These are phyloP conservation scores for Sialia sialis DNA, from an alignment of 2,113 vertebrate genomes.

Conservation along the genomic window DNA sequence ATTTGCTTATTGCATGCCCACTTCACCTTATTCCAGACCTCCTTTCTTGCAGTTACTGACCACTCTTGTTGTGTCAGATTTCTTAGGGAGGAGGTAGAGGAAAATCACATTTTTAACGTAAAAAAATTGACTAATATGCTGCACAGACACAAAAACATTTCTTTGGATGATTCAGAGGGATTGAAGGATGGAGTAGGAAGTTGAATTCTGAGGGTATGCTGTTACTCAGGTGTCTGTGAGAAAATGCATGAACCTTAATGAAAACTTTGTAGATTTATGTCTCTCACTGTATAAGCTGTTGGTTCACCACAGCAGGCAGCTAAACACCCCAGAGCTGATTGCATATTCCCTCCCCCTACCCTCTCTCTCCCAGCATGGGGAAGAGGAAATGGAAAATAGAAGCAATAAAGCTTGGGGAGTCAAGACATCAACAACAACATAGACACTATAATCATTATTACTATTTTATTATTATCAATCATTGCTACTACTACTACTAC, in stretches of 20 bases:
- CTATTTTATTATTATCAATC: not conserved
- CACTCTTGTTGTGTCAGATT: not conserved
- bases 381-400: not conserved
- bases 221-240: not conserved
- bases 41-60: not conserved
- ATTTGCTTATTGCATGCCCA: not conserved
- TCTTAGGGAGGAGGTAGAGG: fast-evolving
- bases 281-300: not conserved
- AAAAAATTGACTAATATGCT: not conserved
- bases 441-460: not conserved
- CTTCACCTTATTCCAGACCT: not conserved
- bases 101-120: not conserved
- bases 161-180: not conserved
- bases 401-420: not conserved
- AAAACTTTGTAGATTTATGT: not conserved
- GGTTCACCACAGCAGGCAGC: not conserved
- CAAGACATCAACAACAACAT: not conserved
- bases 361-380: not conserved
- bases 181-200: not conserved
- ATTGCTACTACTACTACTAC: not conserved
- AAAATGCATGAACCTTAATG: not conserved
- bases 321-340: not conserved
- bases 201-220: not conserved
- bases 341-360: fast-evolving
- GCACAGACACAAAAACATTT: not conserved